Conservation (phyloP, 1,140 invertebrate species). For the Semibalanus balanoides region DNA sequence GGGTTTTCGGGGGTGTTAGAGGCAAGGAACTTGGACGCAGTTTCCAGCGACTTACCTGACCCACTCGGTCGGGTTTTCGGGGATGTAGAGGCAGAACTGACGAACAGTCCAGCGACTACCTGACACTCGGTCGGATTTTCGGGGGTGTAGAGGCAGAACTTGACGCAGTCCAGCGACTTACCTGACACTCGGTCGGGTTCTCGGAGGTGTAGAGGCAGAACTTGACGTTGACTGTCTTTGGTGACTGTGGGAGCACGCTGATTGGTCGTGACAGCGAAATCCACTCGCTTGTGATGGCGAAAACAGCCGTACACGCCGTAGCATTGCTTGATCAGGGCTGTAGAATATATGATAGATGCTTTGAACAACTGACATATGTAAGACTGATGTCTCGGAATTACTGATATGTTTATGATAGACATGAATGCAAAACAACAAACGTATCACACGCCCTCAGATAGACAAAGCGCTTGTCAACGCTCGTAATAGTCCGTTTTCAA, state of each 20-base stretch:
- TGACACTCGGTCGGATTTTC: too few relatives aligned
- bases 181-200: slow-evolving; percentile 36
- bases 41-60: too few relatives aligned
- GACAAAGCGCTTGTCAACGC: too few relatives aligned
- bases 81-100: too few relatives aligned
- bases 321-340: slow-evolving; percentile 33
- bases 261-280: slow-evolving; percentile 53
- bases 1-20: too few relatives aligned
- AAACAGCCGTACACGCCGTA: slow-evolving; percentile 68
- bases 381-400: not conserved
- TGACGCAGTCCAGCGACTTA: slow-evolving; percentile 12
- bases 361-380: slow-evolving; percentile 11
- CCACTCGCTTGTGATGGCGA: slow-evolving; percentile 64
- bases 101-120: slow-evolving; percentile 15
- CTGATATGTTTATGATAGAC: too few relatives aligned
- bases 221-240: slow-evolving; percentile 39
- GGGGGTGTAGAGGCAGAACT: too few relatives aligned
- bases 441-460: too few relatives aligned
- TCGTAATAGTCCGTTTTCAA: too few relatives aligned
- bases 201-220: slow-evolving; percentile 37
- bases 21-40: too few relatives aligned
- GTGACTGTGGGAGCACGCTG: slow-evolving; percentile 53
- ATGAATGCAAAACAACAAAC: too few relatives aligned
- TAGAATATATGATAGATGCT: slow-evolving; percentile 16
- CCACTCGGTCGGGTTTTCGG: too few relatives aligned